Evolutionary conservation across 2,797 vertebrate species (phyloP), one percentile per base, ranked within the genome.

Genomic region (Ceryle rudis): DNA sequence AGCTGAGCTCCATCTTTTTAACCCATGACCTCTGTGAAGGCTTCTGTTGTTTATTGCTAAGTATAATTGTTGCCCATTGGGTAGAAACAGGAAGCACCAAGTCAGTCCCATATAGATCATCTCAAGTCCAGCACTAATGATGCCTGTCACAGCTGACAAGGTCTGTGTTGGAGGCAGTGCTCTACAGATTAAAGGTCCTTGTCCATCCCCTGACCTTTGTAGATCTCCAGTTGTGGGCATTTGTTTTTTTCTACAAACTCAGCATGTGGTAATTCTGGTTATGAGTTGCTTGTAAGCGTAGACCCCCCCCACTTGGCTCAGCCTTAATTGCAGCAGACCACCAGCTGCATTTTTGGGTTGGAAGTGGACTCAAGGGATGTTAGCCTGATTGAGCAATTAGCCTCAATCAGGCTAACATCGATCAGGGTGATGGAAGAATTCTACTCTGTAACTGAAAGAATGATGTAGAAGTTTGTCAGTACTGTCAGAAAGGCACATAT

Each of bases 141-240:
- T 26, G 44, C 65, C 61, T 91, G 80, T 90, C 87, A 93, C 75
- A 81, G 60, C 70, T 93, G 85, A 91, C 65, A 85, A 73, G 47
- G 37, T 64, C 79, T 83, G 41, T 60, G 42, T 18, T 69, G 57
- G 57, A 67, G 29, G 17, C 29, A 58, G 58, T 37, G 55, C 28
- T 52, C 46, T 37, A 14, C 31, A 49, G 39, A 78, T 81, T 82
- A 91, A 95, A 89, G 84, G 85, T 83, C 81, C 77, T 70, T 79
- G 77, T 94, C 54, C 5, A 5, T 89, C 31, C 47, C 75, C 81
- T 90, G 87, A 92, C 87, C 79, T 88, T 84, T 90, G 49, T 42
- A 90, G 85, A 69, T 70, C 54, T 13, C 65, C 80, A 81, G 82
- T 80, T 94, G 73, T 19, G 86, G 33, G 20, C 47, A 49, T 47